Evolutionary conservation across 2,888 invertebrate species (phyloP).

Genomic region (Pardosa pseudoannulata): DNA sequence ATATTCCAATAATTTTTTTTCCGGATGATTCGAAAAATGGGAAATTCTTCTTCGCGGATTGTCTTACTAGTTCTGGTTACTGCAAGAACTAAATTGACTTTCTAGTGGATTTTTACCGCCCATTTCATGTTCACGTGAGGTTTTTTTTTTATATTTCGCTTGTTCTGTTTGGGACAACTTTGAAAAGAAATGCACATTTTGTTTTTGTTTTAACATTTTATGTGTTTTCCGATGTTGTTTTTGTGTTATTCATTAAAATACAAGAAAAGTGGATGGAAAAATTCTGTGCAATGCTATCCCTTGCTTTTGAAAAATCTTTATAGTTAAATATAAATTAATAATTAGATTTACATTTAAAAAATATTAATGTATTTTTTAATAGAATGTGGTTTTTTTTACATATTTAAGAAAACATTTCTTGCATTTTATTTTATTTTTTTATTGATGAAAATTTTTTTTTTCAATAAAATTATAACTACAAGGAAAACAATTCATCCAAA

Average conservation of each 20-base stretch:
- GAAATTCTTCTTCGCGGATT: neutral
- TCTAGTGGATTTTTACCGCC: conserved; percentile 35
- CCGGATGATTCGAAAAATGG: conserved; percentile 25
- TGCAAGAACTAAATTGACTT: neutral
- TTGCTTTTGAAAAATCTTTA: too few species aligned
- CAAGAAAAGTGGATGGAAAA: too few species aligned
- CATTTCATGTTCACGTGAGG: conserved; percentile 37
- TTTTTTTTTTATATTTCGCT: conserved; percentile 33
- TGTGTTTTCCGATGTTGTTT: neutral
- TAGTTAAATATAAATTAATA: too few species aligned
- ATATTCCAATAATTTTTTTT: conserved; percentile 56
- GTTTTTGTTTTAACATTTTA: neutral
- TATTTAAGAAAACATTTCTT: too few species aligned
- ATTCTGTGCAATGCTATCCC: too few species aligned
- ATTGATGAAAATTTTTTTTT: too few species aligned
- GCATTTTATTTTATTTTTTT: too few species aligned
- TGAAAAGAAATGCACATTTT: neutral
- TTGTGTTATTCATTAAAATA: neutral
- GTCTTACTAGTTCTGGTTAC: neutral
- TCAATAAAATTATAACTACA: too few species aligned
- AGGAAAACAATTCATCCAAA: too few species aligned
- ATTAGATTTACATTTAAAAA: too few species aligned
- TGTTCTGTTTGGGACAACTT: neutral
- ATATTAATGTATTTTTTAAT: too few species aligned
- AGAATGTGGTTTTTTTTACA: too few species aligned